phyloP scores from a whole-genome alignment of 2,888 invertebrate genomes.

The Perizoma affinitatum region DNA sequence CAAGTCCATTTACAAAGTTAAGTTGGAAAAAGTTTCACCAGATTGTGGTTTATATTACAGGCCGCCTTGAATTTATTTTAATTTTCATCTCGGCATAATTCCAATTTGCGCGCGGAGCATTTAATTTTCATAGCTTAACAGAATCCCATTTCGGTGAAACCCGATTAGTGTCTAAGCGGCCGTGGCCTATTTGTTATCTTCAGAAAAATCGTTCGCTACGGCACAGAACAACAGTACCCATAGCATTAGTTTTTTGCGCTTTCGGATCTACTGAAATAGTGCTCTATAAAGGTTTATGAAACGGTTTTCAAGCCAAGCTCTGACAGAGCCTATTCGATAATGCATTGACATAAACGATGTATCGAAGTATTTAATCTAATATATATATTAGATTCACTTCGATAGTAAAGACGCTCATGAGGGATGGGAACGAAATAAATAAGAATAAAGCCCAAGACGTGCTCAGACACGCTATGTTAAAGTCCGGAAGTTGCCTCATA shows the following conservation, averaged over 20 bases:
- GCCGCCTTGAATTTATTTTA: constrained; percentile 62
- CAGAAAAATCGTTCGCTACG: constrained; percentile 53
- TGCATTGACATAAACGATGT: too few species aligned
- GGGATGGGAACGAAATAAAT: too few species aligned
- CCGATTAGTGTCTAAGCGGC: constrained; percentile 68
- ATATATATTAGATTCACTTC: too few species aligned
- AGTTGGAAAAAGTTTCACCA: constrained; percentile 51
- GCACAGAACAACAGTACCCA: constrained; percentile 40
- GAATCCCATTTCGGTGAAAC: constrained; percentile 66
- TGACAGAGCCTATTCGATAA: too few species aligned
- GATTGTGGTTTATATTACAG: constrained; percentile 62
- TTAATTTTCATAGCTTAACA: constrained; percentile 71
- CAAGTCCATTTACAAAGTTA: constrained; percentile 45
- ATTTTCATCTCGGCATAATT: constrained; percentile 66
- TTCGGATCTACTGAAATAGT: not conserved
- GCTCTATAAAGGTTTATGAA: too few species aligned
- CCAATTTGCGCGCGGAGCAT: constrained; percentile 63
- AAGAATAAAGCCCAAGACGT: too few species aligned
- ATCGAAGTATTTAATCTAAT: too few species aligned
- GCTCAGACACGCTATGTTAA: too few species aligned
- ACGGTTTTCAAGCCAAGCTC: too few species aligned
- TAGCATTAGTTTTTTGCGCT: constrained; percentile 16
- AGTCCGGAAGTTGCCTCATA: too few species aligned
- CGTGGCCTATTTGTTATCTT: constrained; percentile 69
- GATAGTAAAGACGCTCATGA: too few species aligned